Evolutionary conservation across 2,113 vertebrate species (phyloP).

Genomic region (Brachyistius frenatus): DNA sequence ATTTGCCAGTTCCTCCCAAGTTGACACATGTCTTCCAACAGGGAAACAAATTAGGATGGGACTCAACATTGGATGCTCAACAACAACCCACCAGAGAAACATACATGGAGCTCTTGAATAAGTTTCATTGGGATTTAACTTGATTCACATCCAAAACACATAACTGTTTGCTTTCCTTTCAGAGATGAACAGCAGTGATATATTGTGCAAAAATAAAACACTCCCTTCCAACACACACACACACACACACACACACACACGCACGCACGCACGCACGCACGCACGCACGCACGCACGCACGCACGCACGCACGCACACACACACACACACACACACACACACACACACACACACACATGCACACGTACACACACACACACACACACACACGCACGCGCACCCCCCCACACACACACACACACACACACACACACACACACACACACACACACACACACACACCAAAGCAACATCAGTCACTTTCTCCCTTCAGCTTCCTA

Average conservation of each 20-base stretch:
- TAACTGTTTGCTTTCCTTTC: conserved; percentile 21
- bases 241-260: neutral
- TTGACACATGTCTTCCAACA: conserved; percentile 15
- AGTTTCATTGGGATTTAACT: conserved; percentile 39
- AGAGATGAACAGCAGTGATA: conserved; percentile 15
- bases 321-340: conserved; percentile 13
- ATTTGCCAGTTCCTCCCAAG: conserved; percentile 16
- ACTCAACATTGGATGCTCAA: conserved; percentile 32
- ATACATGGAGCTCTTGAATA: neutral
- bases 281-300: too few relatives aligned
- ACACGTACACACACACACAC: too few relatives aligned
- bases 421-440: conserved; percentile 16
- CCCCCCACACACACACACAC: conserved; percentile 5
- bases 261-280: too few relatives aligned
- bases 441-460: conserved; percentile 13
- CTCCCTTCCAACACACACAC: conserved; percentile 16
- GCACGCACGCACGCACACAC: conserved; percentile 14
- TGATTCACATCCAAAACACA: conserved; percentile 21
- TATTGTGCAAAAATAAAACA: neutral
- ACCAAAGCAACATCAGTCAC: conserved; percentile 11
- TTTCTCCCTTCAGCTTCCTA: conserved; percentile 31
- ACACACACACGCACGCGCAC: too few relatives aligned
- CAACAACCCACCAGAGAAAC: conserved; percentile 26
- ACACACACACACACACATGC: too few relatives aligned
- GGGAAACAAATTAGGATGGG: conserved; percentile 15